phyloP scores from a whole-genome alignment of 2,113 vertebrate species.

The Peromyscus californicus region DNA sequence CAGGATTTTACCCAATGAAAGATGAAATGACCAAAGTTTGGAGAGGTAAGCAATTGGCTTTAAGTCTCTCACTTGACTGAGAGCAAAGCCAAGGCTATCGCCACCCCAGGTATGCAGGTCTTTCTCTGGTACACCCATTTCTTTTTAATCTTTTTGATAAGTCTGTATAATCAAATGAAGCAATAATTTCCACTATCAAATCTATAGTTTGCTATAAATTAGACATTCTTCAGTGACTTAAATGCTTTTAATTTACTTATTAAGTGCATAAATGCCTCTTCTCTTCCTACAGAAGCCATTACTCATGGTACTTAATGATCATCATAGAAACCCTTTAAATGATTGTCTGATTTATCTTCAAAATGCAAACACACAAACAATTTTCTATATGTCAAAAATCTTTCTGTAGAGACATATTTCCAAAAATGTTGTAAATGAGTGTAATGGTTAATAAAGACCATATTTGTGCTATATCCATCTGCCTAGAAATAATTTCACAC shows the following conservation, averaged over 20 bases:
- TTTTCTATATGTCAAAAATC: not conserved
- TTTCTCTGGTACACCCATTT: not conserved
- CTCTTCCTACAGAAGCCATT: slow-evolving; percentile 1
- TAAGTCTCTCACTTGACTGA: not conserved
- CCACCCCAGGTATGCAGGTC: rapidly evolving
- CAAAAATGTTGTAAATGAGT: not conserved
- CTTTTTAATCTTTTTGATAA: not conserved
- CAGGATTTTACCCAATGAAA: not conserved
- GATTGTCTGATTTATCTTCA: not conserved
- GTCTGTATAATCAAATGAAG: not conserved
- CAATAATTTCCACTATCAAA: slow-evolving; percentile 4
- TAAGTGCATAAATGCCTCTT: slow-evolving; percentile 15
- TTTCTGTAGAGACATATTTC: not conserved
- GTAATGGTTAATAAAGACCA: not conserved
- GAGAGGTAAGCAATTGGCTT: not conserved
- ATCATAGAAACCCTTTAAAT: not conserved
- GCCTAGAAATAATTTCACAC: not conserved
- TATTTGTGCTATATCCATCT: not conserved
- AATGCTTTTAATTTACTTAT: slow-evolving; percentile 55
- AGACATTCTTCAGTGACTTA: slow-evolving; percentile 3
- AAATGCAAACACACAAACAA: not conserved
- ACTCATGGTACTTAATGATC: slow-evolving; percentile 28
- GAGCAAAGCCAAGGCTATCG: not conserved
- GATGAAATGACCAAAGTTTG: not conserved
- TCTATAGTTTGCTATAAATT: not conserved